Conservation (phyloP, 2,888 invertebrate genomes). For the Chydorus sphaericus region DNA sequence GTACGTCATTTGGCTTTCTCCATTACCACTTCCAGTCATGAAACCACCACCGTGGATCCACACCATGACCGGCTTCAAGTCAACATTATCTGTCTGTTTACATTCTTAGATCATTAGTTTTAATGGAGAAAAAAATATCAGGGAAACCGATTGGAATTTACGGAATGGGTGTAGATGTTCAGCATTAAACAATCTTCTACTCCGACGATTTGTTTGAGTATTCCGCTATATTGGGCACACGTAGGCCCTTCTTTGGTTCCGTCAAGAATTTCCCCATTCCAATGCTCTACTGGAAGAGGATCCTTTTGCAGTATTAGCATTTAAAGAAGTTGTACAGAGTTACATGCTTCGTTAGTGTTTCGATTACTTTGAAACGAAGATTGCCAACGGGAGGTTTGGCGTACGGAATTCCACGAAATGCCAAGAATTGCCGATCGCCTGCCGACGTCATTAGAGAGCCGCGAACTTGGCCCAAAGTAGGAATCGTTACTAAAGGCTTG, state of each 20-base stretch:
- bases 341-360: too few species aligned
- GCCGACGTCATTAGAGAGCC: not conserved
- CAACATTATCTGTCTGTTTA: not conserved
- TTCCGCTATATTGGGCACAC: not conserved
- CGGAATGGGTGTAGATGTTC: constrained; percentile 13
- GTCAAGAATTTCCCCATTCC: not conserved
- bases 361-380: constrained; percentile 28
- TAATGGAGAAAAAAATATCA: not conserved
- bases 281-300: not conserved
- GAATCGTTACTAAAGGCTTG: not conserved
- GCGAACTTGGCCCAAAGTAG: not conserved
- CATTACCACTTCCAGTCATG: constrained; percentile 8
- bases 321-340: too few species aligned
- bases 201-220: not conserved
- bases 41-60: constrained; percentile 13
- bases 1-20: not conserved
- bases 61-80: constrained; percentile 6
- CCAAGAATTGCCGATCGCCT: not conserved
- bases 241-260: not conserved
- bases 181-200: constrained; percentile 12
- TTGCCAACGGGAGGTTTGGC: constrained; percentile 28
- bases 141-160: too few species aligned
- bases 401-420: constrained; percentile 29
- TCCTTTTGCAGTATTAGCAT: too few species aligned
- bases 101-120: not conserved